Base-by-base conservation (phyloP, 2,888 invertebrate species). In the Halictus ligatus region DNA sequence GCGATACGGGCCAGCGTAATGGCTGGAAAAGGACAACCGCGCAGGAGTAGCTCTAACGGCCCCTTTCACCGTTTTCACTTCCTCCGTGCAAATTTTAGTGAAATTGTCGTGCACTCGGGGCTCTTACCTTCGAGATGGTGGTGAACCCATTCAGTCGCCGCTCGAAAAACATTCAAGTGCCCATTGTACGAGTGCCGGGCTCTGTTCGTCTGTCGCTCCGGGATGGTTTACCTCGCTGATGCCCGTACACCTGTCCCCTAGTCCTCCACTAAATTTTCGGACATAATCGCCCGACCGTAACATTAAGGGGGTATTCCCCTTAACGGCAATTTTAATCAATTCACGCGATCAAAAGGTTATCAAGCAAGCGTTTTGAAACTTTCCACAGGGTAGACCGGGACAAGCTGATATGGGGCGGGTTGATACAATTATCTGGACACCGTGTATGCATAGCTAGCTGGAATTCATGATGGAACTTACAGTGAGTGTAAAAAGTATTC, bases 121-220 rank as follows among this genome's bases (percentile, higher is more conserved):
- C 76, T 83, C 78, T 78, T 80, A 81, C 80, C 78, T 85, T 85
- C 83, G 85, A 87, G 87, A 87, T 80, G 87, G 50, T 67, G 82
- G 87, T 60, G 83, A 80, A 79, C 60, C 85, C 81, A 85, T 89
- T 89, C 89, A 82, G 81, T 25, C 46, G 69, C 83, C 87, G 82
- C 89, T 89, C 78, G 87, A 89, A 87, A 88, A 89, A 89, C 89
- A 89, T 87, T 89, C 85, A 80, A 87, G 82, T 79, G 81, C 79
- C 82, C 81, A 87, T 89, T 89, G 83, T 84, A 77, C 81, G 54
- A 76, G 71, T 50, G 18, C 43, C 40, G 21, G 50, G 25, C 29
- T 15, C 78, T 48, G 40, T 72, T 69, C 81, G 84, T 81, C 78
- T 72, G 78, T 81, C 85, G 78, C 71, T 85, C 75, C 85, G 60